Percentiles rank a stretch among this genome's conserved stretches.
phyloP scores from a whole-genome alignment of 1,140 invertebrate genomes.

The Hycleus cichorii region DNA sequence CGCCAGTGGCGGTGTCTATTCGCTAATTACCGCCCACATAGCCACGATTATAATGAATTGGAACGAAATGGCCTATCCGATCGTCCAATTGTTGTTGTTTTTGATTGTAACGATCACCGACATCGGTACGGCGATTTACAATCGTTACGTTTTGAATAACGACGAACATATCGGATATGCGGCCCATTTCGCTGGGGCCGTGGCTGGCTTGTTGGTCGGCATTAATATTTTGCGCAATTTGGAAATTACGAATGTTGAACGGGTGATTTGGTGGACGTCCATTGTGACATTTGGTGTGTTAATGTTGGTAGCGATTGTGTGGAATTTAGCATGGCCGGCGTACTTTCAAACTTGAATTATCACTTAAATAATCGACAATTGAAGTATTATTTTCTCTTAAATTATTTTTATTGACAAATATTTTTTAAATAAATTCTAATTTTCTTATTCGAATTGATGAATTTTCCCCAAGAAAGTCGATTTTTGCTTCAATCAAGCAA shows the following conservation, averaged over 20 bases:
- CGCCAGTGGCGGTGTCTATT: constrained; percentile 94
- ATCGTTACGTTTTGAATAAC: constrained; percentile 60
- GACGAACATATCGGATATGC: constrained; percentile 72
- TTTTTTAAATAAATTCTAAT: no score
- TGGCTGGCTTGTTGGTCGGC: constrained; percentile 80
- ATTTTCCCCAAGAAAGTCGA: no score
- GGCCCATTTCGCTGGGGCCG: constrained; percentile 79
- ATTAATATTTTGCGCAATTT: constrained; percentile 85
- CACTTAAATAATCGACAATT: no score
- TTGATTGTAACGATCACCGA: constrained; percentile 52
- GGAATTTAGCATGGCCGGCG: constrained; percentile 5
- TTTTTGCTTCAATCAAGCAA: no score
- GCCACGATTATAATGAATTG: constrained; percentile 94
- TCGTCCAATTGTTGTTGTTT: constrained; percentile 70
- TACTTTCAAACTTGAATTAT: not conserved
- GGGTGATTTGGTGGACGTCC: constrained; percentile 72
- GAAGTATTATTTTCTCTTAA: no score
- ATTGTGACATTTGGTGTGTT: constrained; percentile 68
- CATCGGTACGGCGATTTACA: constrained; percentile 76
- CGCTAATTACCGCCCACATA: constrained; percentile 89
- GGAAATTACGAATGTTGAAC: constrained; percentile 77
- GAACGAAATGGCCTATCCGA: constrained; percentile 83
- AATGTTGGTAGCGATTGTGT: constrained; percentile 50
- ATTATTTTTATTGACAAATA: no score
- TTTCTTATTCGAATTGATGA: no score